Conservation (phyloP, 2,888 invertebrate genomes). For the Calliopum simillimum region DNA sequence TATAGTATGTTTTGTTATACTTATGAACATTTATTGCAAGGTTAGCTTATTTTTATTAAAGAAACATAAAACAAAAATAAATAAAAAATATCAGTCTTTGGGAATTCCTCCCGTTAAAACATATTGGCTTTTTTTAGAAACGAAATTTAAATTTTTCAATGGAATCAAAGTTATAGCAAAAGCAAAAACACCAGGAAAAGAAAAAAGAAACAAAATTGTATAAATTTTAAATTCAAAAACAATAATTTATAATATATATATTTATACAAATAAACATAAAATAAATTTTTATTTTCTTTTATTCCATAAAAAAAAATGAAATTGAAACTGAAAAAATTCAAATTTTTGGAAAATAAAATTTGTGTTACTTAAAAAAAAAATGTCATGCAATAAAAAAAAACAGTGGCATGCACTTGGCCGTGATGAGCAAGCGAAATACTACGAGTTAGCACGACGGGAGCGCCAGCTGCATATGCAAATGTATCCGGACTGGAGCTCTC, state of each 20-base stretch:
- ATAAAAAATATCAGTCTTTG: constrained; percentile 11
- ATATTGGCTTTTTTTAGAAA: constrained; percentile 28
- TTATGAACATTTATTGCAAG: too few species aligned
- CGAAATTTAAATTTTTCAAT: background rate
- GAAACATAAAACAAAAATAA: constrained; percentile 17
- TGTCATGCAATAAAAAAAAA: constrained; percentile 12
- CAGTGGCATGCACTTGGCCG: constrained; percentile 99
- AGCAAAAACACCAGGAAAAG: constrained; percentile 28
- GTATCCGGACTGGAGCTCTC: constrained; percentile 99
- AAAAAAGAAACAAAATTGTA: constrained; percentile 42
- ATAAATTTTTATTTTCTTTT: constrained; percentile 43
- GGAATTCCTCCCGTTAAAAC: constrained; percentile 13
- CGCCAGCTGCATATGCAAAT: constrained; percentile 99
- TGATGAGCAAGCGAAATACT: constrained; percentile 99
- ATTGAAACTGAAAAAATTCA: background rate
- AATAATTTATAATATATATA: too few species aligned
- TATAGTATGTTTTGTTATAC: too few species aligned
- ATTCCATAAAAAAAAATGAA: constrained; percentile 33
- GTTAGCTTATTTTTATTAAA: background rate
- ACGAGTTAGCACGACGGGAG: constrained; percentile 98
- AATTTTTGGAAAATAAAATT: background rate
- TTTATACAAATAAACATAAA: constrained; percentile 41
- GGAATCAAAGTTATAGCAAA: constrained; percentile 29
- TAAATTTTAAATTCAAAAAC: constrained; percentile 32
- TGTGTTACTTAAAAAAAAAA: background rate